These are phyloP conservation scores for Pangasius krempfi DNA, from an alignment of 2,797 vertebrate genomes.

Conservation along the genomic window DNA sequence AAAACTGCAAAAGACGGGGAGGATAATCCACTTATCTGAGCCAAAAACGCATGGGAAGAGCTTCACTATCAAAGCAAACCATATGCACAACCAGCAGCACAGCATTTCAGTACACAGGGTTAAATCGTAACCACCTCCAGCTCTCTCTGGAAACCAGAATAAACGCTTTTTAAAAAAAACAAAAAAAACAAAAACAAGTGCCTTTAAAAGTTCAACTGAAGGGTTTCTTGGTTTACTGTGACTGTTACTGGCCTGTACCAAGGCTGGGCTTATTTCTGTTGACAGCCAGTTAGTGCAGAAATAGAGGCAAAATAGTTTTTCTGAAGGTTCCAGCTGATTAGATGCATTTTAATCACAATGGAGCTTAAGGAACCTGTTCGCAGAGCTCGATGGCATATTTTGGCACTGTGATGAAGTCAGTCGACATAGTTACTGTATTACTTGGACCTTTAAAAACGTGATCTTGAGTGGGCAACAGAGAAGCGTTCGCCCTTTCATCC, in stretches of 20 bases:
- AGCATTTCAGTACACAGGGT: not conserved
- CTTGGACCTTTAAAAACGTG: not conserved
- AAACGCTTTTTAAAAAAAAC: not conserved
- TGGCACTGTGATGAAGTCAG: no score
- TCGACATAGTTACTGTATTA: no score
- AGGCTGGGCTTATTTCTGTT: not conserved
- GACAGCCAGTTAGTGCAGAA: not conserved
- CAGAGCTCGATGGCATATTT: no score
- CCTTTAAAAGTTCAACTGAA: not conserved
- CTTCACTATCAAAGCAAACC: not conserved
- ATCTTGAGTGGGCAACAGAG: no score
- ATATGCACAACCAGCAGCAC: not conserved
- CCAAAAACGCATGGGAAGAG: not conserved
- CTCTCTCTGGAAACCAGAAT: not conserved
- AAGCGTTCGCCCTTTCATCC: no score
- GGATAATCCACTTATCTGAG: slow-evolving; percentile 34
- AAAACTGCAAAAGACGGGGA: not conserved
- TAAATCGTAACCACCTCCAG: not conserved
- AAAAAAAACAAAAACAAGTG: not conserved
- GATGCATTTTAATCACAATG: no score
- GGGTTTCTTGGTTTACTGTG: not conserved
- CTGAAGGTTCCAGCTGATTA: not conserved
- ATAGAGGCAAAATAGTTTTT: not conserved
- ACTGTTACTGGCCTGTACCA: not conserved
- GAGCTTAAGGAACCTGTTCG: not conserved